Conservation (phyloP, 1,140 invertebrate species). For the Temnothorax curvispinosus region DNA sequence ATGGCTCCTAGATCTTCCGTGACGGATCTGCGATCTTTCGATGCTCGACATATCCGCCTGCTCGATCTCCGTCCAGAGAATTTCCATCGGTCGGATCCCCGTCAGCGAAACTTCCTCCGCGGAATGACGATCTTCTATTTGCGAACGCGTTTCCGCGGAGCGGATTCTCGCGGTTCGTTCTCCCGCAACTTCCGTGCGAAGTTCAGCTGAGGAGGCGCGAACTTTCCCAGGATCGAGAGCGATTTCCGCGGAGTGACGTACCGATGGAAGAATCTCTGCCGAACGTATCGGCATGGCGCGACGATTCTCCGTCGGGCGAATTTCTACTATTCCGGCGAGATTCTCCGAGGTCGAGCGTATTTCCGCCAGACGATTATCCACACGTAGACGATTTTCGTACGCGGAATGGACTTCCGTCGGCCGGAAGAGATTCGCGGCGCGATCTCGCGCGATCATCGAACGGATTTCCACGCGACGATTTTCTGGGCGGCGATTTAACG, state of each 20-base stretch:
- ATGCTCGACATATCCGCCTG: constrained; percentile 64
- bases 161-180: not conserved
- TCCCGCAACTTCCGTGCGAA: not conserved
- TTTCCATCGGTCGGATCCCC: not conserved
- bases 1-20: constrained; percentile 80
- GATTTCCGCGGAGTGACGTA: constrained; percentile 4
- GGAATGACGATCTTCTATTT: not conserved
- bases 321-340: not conserved
- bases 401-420: constrained; percentile 33
- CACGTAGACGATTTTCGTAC: not conserved
- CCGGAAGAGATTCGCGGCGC: not conserved
- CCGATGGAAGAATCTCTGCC: not conserved
- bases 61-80: constrained; percentile 68
- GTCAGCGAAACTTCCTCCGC: constrained; percentile 10
- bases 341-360: not conserved
- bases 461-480: constrained; percentile 18
- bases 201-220: not conserved
- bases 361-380: not conserved
- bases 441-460: constrained; percentile 17
- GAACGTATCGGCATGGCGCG: not conserved
- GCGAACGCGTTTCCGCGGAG: not conserved
- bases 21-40: constrained; percentile 77
- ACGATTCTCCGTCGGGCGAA: not conserved
- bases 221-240: not conserved
- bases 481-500: not conserved